Percentiles rank a stretch among this genome's conserved stretches.
phyloP scores from a whole-genome alignment of 2,113 vertebrate genomes.

The Litocranius walleri region DNA sequence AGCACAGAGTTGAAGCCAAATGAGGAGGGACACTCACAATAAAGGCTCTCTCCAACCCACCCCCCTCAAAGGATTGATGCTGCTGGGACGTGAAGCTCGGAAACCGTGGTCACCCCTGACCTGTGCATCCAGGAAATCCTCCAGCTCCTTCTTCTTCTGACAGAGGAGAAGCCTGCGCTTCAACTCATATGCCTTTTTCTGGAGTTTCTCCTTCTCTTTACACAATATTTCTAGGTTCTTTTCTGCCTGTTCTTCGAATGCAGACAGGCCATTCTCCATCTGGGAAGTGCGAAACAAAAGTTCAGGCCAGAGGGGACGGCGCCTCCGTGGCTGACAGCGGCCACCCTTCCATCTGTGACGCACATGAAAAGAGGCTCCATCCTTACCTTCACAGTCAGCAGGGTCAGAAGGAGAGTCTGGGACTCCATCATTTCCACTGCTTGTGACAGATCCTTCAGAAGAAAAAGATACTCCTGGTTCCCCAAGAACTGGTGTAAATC shows the following conservation, averaged over 20 bases:
- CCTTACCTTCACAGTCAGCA: constrained; percentile 73
- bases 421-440: constrained; percentile 65
- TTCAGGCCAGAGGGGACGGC: not conserved
- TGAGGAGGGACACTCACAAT: rapidly evolving
- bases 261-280: constrained; percentile 80
- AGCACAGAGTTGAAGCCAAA: not conserved
- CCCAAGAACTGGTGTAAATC: not conserved
- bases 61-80: not conserved
- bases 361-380: rapidly evolving
- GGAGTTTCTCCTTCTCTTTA: constrained; percentile 78
- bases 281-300: constrained; percentile 44
- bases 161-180: constrained; percentile 72
- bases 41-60: not conserved
- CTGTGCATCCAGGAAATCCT: constrained; percentile 83
- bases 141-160: constrained; percentile 78
- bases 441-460: not conserved
- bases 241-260: constrained; percentile 83
- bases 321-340: rapidly evolving
- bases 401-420: constrained; percentile 75
- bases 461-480: not conserved
- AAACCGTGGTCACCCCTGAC: constrained; percentile 52
- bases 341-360: rapidly evolving
- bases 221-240: constrained; percentile 76
- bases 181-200: constrained; percentile 72
- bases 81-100: rapidly evolving